phyloP scores from a whole-genome alignment of 1,140 invertebrate genomes.

The Drosophila navojoa region DNA sequence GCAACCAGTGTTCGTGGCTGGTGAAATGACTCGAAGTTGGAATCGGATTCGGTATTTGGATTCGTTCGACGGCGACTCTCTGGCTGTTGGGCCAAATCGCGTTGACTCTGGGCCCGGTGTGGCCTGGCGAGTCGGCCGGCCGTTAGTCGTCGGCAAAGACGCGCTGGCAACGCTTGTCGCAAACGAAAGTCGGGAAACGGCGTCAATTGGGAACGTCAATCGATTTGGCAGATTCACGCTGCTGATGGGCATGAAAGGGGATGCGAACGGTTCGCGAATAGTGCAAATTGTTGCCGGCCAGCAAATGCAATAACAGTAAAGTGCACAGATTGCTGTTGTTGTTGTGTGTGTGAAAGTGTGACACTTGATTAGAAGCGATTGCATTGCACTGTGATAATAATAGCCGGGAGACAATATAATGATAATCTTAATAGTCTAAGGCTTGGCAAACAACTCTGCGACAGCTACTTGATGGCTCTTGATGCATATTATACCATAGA shows the following conservation, averaged over 20 bases:
- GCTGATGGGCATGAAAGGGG: slow-evolving; percentile 10
- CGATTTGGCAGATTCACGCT: slow-evolving; percentile 52
- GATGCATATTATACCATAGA: slow-evolving; percentile 6
- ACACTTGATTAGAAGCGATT: slow-evolving; percentile 25
- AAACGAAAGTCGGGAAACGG: slow-evolving; percentile 34
- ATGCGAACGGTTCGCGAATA: slow-evolving; percentile 44
- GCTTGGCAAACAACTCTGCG: slow-evolving; percentile 55
- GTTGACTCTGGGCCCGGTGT: slow-evolving; percentile 13
- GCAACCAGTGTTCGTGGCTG: slow-evolving; percentile 22
- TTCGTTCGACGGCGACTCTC: slow-evolving; percentile 58
- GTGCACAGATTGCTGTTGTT: slow-evolving; percentile 22
- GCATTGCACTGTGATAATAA: slow-evolving; percentile 37
- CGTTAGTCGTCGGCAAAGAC: slow-evolving; percentile 66
- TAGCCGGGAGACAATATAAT: slow-evolving; percentile 30
- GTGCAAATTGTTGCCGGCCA: slow-evolving; percentile 49
- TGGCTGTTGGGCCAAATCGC: slow-evolving; percentile 35
- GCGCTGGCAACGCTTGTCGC: slow-evolving; percentile 60
- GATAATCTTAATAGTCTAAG: slow-evolving; percentile 13
- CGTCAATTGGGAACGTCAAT: slow-evolving; percentile 24
- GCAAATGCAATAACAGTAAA: slow-evolving; percentile 33
- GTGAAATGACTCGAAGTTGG: slow-evolving; percentile 26
- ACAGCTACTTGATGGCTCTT: slow-evolving; percentile 30
- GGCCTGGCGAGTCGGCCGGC: slow-evolving; percentile 12
- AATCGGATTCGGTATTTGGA: slow-evolving; percentile 41
- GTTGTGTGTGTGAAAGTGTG: slow-evolving; percentile 48